Evolutionary conservation across 2,797 vertebrate species (phyloP), one percentile per base, ranked within the genome.

Genomic region (Euphonia xanthogaster): DNA sequence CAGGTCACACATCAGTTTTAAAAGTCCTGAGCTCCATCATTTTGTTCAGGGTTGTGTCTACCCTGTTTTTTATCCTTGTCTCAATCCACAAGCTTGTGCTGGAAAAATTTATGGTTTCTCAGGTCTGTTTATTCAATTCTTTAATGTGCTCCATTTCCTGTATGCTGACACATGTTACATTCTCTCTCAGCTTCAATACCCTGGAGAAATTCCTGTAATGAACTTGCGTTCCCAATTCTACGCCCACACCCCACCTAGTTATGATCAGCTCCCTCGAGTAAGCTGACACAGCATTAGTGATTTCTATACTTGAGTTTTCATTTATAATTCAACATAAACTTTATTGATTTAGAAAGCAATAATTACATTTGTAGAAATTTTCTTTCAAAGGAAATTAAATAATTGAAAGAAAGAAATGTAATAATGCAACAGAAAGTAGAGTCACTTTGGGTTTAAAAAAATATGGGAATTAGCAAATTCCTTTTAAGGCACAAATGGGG

Each of bases 291-390:
- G 82, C 82, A 57, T 58, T 86, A 5, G 1, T 77, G 50, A 84
- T 79, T 90, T 94, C 85, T 72, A 28, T 0, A 5, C 77, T 71
- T 58, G 53, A 90, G 42, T 72, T 89, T 60, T 45, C 88, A 91
- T 95, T 93, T 90, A 94, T 92, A 96, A 93, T 95, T 96, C 80
- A 95, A 54, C 74, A 78, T 37, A 91, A 88, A 47, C 25, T 40
- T 87, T 77, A 93, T 86, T 67, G 86, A 88, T 95, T 86, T 91
- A 94, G 65, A 94, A 97, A 89, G 67, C 70, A 95, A 86, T 87
- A 90, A 96, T 94, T 94, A 84, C 66, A 95, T 94, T 88, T 93
- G 73, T 68, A 80, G 87, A 88, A 81, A 39, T 86, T 78, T 74
- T 88, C 58, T 79, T 88, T 83, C 44, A 31, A 82, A 82, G 53